Evolutionary conservation across 2,888 invertebrate genomes (phyloP).

Genomic region (Eristalis arbustorum): DNA sequence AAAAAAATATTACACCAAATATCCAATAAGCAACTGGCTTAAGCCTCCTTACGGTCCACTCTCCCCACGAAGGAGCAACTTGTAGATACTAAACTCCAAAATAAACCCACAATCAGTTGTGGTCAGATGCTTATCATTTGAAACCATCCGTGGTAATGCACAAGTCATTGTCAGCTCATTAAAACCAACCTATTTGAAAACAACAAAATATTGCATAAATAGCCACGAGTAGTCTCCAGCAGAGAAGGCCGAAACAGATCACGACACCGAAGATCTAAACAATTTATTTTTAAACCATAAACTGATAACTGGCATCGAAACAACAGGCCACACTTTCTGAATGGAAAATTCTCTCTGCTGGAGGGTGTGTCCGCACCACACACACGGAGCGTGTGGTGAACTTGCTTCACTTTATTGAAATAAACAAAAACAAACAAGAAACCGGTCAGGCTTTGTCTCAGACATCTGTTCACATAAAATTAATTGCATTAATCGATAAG

Average conservation of each 20-base stretch:
- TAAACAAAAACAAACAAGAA: neutral
- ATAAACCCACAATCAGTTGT: no score
- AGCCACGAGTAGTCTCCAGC: neutral
- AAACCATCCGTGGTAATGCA: no score
- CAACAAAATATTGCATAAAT: neutral
- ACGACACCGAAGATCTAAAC: slow-evolving; percentile 15
- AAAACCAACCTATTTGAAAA: neutral
- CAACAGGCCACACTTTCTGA: slow-evolving; percentile 23
- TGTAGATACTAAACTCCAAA: no score
- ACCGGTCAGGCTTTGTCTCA: neutral
- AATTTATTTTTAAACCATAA: neutral
- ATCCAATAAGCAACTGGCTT: no score
- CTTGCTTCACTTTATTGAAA: neutral
- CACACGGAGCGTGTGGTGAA: neutral
- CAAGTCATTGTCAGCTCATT: neutral
- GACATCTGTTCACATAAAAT: neutral
- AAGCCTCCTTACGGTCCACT: no score
- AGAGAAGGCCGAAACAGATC: neutral
- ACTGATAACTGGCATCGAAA: slow-evolving; percentile 18
- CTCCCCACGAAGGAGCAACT: no score
- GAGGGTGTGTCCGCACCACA: neutral
- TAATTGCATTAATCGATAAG: slow-evolving; percentile 13
- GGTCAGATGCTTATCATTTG: no score
- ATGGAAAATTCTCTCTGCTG: slow-evolving; percentile 35
- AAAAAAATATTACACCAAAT: no score